A percentile compares a stretch with the other conserved stretches of the same genome.
Evolutionary conservation across 2,888 invertebrate species (phyloP).

Genomic region (Keiferia lycopersicella): DNA sequence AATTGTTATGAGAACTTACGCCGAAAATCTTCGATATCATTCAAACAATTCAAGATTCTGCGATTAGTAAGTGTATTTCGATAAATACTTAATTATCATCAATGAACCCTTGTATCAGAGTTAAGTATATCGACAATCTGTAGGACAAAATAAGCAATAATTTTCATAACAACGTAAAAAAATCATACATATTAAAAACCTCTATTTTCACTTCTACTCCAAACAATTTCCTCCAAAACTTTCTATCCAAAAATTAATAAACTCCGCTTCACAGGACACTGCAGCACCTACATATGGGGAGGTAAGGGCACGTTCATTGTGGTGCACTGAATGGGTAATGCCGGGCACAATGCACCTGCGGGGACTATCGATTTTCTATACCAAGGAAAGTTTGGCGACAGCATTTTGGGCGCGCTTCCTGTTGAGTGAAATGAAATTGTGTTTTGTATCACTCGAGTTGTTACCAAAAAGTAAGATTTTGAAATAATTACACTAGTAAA

Average conservation of each 20-base stretch:
- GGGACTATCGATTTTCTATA: slow-evolving; percentile 35
- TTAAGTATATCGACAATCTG: too few species aligned
- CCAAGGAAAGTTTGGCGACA: slow-evolving; percentile 19
- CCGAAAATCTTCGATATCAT: too few species aligned
- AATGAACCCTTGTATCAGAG: too few species aligned
- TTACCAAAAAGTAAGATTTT: too few species aligned
- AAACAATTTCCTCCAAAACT: slow-evolving; percentile 1
- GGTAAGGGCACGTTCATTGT: slow-evolving; percentile 35
- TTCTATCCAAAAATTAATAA: slow-evolving; percentile 23
- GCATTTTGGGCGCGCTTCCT: background rate
- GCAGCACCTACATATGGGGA: slow-evolving; percentile 20
- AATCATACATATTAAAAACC: background rate
- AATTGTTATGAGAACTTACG: too few species aligned
- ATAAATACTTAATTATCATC: too few species aligned
- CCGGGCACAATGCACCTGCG: slow-evolving; percentile 41
- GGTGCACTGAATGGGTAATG: slow-evolving; percentile 40
- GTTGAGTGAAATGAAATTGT: background rate
- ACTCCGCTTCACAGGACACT: slow-evolving; percentile 24
- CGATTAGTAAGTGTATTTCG: too few species aligned
- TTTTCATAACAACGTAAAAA: too few species aligned
- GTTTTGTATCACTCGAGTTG: background rate
- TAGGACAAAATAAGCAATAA: too few species aligned
- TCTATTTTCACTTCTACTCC: background rate
- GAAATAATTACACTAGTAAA: too few species aligned
- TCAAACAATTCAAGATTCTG: too few species aligned